Evolutionary conservation across 2,797 vertebrate species (phyloP), one percentile per base, ranked within the genome.

Genomic region (Synaphobranchus kaupii): DNA sequence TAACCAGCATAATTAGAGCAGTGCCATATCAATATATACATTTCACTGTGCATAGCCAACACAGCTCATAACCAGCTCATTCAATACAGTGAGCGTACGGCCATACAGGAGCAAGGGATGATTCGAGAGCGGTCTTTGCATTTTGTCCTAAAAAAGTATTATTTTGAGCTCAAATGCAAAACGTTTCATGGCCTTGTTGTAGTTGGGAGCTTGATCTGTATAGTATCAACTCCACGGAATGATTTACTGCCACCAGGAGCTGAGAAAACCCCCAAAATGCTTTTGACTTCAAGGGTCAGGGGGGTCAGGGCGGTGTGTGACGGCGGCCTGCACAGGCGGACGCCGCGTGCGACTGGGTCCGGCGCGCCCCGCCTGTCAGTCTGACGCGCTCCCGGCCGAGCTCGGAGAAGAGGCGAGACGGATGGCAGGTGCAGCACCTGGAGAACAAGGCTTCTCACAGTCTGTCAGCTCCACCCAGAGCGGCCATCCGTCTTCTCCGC

Each of bases 371-470:
- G 89, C 91, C 85, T 87, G 92, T 90, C 17, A 80, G 86, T 92
- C 52, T 28, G 93, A 86, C 91, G 91, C n/a, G n/a, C n/a, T 91
- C 94, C 91, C 88, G 81, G 90, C 86, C 90, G 83, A 90, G 87
- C 86, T 91, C 91, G 91, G 90, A 81, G 93, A 93, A 93, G 89
- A 93, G 92, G 92, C 92, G 93, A 94, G 94, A 95, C 93, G 92
- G 93, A 95, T 94, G 93, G 93, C 92, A 91, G 92, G 92, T 92
- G 91, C 92, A 92, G 91, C 92, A 94, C 93, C 94, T 94, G 92
- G 93, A 93, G 48, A 94, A 93, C 91, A 90, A 93, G 90, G 94
- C 91, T 93, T 92, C 93, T 93, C 94, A 93, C 93, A 93, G 90
- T 89, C 93, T 93, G 94, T 95, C 95, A 93, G 92, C 91, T 92